These are phyloP conservation scores for Xylota sylvarum DNA, from an alignment of 2,888 invertebrate genomes.

Conservation along the genomic window DNA sequence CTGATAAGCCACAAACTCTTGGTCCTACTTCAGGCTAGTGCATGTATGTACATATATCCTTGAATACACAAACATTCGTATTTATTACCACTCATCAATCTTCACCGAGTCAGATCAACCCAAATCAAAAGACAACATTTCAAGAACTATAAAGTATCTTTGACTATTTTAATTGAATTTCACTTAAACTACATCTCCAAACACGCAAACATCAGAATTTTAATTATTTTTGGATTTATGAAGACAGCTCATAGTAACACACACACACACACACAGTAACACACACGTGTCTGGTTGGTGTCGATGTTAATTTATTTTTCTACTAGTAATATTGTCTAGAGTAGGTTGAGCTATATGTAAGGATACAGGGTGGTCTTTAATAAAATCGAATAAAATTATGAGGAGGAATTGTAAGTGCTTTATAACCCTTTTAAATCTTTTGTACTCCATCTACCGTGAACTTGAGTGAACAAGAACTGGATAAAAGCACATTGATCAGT, in stretches of 20 bases:
- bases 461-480: too few relatives aligned
- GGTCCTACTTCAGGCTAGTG: too few relatives aligned
- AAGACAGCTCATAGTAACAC: not conserved
- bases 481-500: too few relatives aligned
- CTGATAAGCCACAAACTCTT: too few relatives aligned
- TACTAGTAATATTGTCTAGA: not conserved
- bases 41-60: too few relatives aligned
- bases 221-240: conserved; percentile 15
- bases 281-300: not conserved
- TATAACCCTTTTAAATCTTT: too few relatives aligned
- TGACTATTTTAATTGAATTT: conserved; percentile 2
- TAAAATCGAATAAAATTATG: too few relatives aligned
- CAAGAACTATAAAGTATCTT: not conserved
- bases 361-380: not conserved
- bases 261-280: not conserved
- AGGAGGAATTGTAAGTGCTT: too few relatives aligned
- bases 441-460: too few relatives aligned
- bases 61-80: not conserved
- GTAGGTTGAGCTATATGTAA: not conserved
- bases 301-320: conserved; percentile 16
- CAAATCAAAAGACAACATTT: not conserved
- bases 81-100: not conserved
- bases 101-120: not conserved
- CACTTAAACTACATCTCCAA: not conserved
- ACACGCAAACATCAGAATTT: not conserved